Evolutionary conservation across 2,888 invertebrate genomes (phyloP).

Genomic region (Thymelicus lineola): DNA sequence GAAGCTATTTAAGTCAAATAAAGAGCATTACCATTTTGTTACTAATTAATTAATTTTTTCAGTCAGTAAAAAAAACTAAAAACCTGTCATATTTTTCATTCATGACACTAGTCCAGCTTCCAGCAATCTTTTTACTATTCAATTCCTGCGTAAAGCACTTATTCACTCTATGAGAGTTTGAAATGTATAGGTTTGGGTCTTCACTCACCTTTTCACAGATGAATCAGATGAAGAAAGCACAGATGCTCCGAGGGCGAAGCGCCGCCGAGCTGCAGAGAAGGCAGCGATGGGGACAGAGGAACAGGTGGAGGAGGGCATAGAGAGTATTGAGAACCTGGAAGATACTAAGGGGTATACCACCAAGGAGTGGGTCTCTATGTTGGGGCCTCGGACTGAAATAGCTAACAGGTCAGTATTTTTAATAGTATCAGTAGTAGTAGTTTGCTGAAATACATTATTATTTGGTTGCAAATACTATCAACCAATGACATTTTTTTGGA

Average conservation of each 20-base stretch:
- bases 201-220: constrained; percentile 69
- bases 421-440: background rate
- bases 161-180: too few relatives aligned
- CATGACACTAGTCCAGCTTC: too few relatives aligned
- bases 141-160: too few relatives aligned
- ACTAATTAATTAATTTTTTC: too few relatives aligned
- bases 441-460: too few relatives aligned
- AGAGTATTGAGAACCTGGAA: constrained; percentile 98
- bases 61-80: too few relatives aligned
- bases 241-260: constrained; percentile 87
- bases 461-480: too few relatives aligned
- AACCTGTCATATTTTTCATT: too few relatives aligned
- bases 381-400: constrained; percentile 98
- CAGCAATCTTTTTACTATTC: too few relatives aligned
- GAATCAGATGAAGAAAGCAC: constrained; percentile 93
- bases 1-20: background rate
- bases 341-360: constrained; percentile 98
- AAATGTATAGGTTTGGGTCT: too few relatives aligned
- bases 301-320: constrained; percentile 92
- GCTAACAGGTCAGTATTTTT: constrained; percentile 87
- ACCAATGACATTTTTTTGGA: too few relatives aligned
- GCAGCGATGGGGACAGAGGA: constrained; percentile 93
- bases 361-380: constrained; percentile 98
- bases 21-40: too few relatives aligned
- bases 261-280: constrained; percentile 92